These are phyloP conservation scores for Drosophila longiperda DNA, from an alignment of 2,888 invertebrate species.

Conservation along the genomic window DNA sequence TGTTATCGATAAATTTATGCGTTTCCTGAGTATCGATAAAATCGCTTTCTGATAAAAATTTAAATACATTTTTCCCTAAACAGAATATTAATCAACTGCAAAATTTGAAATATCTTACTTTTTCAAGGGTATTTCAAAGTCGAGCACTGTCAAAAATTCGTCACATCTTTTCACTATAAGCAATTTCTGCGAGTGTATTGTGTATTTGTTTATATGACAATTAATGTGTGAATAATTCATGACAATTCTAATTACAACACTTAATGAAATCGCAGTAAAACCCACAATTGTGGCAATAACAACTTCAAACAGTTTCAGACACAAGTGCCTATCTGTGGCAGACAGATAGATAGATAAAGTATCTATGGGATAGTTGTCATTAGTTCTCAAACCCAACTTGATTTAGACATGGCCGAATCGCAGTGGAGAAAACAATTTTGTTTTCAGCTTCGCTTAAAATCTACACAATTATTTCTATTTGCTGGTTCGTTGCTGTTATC, in stretches of 20 bases:
- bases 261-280: slow-evolving; percentile 37
- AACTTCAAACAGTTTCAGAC: slow-evolving; percentile 35
- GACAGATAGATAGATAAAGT: slow-evolving; percentile 18
- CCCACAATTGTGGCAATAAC: slow-evolving; percentile 40
- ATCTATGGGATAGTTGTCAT: neutral
- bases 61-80: neutral
- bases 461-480: slow-evolving; percentile 73
- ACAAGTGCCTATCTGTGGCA: slow-evolving; percentile 23
- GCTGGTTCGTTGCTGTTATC: slow-evolving; percentile 69
- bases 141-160: neutral
- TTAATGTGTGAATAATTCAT: slow-evolving; percentile 73
- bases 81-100: neutral
- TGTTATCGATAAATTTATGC: neutral
- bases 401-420: slow-evolving; percentile 36
- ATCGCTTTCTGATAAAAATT: neutral
- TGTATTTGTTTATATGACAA: slow-evolving; percentile 61
- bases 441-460: slow-evolving; percentile 51
- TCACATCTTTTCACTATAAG: neutral
- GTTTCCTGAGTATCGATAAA: neutral
- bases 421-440: slow-evolving; percentile 39
- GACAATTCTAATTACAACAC: slow-evolving; percentile 67
- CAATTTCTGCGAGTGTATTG: slow-evolving; percentile 41
- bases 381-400: too few relatives aligned
- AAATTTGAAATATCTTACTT: neutral
- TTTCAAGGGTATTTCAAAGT: neutral